Conservation (phyloP, 1,140 invertebrate species). For the Plectrocnemia conspersa region DNA sequence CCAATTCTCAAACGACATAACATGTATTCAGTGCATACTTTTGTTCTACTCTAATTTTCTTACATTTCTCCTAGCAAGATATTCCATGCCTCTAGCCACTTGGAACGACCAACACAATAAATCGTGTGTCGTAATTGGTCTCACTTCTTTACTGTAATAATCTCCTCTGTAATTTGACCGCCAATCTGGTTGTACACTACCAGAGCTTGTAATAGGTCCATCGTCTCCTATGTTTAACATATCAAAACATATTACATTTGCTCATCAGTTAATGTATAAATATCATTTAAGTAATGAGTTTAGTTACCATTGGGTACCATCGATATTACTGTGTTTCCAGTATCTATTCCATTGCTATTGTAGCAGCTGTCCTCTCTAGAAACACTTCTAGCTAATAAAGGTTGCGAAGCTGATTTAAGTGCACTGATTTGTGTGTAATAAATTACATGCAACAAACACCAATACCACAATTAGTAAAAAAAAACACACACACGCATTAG, state of each 20-base stretch:
- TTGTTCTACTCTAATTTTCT: too few species aligned
- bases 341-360: constrained; percentile 36
- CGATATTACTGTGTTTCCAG: constrained; percentile 28
- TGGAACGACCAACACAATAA: constrained; percentile 91
- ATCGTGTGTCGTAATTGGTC: constrained; percentile 73
- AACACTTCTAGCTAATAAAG: constrained; percentile 14
- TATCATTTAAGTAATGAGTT: too few species aligned
- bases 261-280: too few species aligned
- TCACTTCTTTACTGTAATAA: constrained; percentile 54
- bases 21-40: too few species aligned
- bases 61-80: constrained; percentile 80
- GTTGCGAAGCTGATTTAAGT: constrained; percentile 18
- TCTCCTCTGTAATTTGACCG: constrained; percentile 69
- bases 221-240: constrained; percentile 36
- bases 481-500: too few species aligned
- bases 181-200: constrained; percentile 67
- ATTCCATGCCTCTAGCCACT: constrained; percentile 93
- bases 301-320: constrained; percentile 33
- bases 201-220: constrained; percentile 47
- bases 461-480: constrained; percentile 32
- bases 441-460: constrained; percentile 31
- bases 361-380: constrained; percentile 37
- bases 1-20: too few species aligned
- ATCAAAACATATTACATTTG: too few species aligned
- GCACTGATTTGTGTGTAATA: not conserved